A percentile compares a stretch with the other conserved stretches of the same genome.
These are phyloP conservation scores for Andrena dorsata DNA, from an alignment of 2,888 invertebrate species.

Conservation along the genomic window DNA sequence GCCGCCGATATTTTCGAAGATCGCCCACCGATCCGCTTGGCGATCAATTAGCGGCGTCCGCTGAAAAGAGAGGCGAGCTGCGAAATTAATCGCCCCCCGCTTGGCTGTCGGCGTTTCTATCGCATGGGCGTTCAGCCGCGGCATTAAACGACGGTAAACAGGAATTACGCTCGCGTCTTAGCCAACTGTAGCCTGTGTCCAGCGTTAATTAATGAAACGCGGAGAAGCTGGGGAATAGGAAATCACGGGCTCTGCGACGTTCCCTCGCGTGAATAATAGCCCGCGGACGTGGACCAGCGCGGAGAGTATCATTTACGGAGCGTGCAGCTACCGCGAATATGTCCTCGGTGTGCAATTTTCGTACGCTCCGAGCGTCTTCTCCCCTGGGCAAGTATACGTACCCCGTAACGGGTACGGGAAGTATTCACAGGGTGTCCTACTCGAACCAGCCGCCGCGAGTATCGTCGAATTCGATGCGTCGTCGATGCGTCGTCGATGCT, in stretches of 20 bases:
- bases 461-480: neutral
- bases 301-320: conserved; percentile 38
- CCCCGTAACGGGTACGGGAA: neutral
- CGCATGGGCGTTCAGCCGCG: neutral
- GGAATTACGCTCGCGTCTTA: conserved; percentile 25
- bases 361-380: conserved; percentile 29
- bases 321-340: conserved; percentile 8
- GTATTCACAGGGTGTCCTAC: conserved; percentile 10
- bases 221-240: neutral
- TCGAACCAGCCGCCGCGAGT: neutral
- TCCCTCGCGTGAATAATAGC: conserved; percentile 30
- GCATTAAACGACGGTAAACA: conserved; percentile 19
- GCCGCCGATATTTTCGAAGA: conserved; percentile 24
- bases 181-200: conserved; percentile 6
- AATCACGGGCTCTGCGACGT: conserved; percentile 18
- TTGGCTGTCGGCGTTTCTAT: neutral
- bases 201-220: conserved; percentile 54
- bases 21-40: neutral
- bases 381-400: conserved; percentile 4
- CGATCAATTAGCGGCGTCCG: conserved; percentile 34
- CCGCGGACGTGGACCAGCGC: neutral
- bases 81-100: conserved; percentile 33
- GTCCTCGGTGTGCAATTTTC: conserved; percentile 43
- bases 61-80: neutral
- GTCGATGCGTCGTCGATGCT: neutral